Conservation (phyloP, 2,888 invertebrate genomes). For the Crossocerus cetratus region DNA sequence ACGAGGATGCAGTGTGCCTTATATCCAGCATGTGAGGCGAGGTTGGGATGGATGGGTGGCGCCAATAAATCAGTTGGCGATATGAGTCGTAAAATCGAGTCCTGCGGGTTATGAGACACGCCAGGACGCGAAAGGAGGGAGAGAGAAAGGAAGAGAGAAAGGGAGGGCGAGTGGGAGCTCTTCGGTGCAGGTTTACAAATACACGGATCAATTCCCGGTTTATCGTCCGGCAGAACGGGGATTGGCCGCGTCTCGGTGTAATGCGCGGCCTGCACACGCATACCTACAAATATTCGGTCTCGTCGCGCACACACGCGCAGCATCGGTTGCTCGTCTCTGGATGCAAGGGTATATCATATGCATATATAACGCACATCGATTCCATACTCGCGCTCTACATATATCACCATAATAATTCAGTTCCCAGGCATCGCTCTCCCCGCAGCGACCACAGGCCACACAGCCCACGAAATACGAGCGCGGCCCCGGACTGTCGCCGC, state of each 20-base stretch:
- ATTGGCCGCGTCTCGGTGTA: slow-evolving; percentile 41
- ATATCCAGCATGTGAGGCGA: slow-evolving; percentile 26
- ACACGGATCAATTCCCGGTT: slow-evolving; percentile 67
- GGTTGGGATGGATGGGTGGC: slow-evolving; percentile 20
- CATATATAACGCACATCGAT: slow-evolving; percentile 39
- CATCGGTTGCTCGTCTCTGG: no score
- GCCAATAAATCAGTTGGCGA: slow-evolving; percentile 64
- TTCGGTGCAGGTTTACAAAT: slow-evolving; percentile 61
- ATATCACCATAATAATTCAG: slow-evolving; percentile 55
- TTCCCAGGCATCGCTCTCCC: slow-evolving; percentile 47
- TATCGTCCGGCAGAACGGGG: slow-evolving; percentile 53
- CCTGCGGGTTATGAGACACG: slow-evolving; percentile 37
- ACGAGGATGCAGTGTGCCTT: not conserved
- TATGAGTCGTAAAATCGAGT: slow-evolving; percentile 63
- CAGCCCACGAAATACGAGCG: slow-evolving; percentile 47
- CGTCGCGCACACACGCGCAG: not conserved
- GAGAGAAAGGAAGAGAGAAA: slow-evolving; percentile 8
- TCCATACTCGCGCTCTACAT: slow-evolving; percentile 43
- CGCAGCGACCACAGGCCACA: slow-evolving; percentile 45
- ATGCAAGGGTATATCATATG: slow-evolving; percentile 14
- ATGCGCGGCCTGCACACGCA: not conserved
- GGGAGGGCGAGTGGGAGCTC: not conserved
- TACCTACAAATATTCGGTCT: not conserved
- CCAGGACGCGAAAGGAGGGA: slow-evolving; percentile 21
- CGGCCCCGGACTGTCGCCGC: slow-evolving; percentile 28